These are phyloP conservation scores for Glareola pratincola DNA, from an alignment of 2,113 vertebrate species.

Conservation along the genomic window DNA sequence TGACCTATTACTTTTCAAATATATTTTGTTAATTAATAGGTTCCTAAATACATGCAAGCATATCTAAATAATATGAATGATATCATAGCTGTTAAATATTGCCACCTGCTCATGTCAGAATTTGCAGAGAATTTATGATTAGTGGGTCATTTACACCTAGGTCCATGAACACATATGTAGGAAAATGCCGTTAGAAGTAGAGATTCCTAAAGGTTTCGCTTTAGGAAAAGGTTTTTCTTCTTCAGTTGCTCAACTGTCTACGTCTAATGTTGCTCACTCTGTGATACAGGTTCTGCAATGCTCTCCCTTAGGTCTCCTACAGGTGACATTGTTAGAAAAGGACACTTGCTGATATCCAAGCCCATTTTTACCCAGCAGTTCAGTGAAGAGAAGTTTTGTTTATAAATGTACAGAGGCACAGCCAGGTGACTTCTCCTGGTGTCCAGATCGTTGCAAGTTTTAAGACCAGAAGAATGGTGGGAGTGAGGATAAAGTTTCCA, in stretches of 20 bases:
- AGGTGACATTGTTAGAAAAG: background rate
- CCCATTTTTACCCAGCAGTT: background rate
- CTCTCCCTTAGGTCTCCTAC: background rate
- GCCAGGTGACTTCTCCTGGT: background rate
- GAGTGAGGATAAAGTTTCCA: background rate
- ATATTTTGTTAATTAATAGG: background rate
- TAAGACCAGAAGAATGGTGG: background rate
- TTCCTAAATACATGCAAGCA: background rate
- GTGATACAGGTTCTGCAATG: background rate
- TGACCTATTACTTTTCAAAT: background rate
- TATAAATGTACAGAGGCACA: background rate
- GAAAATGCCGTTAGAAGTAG: background rate
- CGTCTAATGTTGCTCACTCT: background rate
- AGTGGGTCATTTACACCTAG: background rate
- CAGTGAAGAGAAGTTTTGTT: background rate
- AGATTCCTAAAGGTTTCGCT: rapidly evolving
- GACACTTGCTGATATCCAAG: background rate
- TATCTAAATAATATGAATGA: background rate
- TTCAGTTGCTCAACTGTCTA: background rate
- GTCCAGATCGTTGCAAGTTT: background rate
- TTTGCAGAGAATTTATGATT: background rate
- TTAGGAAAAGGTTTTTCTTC: too few species aligned
- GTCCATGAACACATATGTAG: background rate
- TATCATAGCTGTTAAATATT: background rate
- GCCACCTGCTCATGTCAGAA: background rate